Evolutionary conservation across 1,140 invertebrate genomes (phyloP), one percentile per base, ranked within the genome.

Genomic region (Ceratina japonica): DNA sequence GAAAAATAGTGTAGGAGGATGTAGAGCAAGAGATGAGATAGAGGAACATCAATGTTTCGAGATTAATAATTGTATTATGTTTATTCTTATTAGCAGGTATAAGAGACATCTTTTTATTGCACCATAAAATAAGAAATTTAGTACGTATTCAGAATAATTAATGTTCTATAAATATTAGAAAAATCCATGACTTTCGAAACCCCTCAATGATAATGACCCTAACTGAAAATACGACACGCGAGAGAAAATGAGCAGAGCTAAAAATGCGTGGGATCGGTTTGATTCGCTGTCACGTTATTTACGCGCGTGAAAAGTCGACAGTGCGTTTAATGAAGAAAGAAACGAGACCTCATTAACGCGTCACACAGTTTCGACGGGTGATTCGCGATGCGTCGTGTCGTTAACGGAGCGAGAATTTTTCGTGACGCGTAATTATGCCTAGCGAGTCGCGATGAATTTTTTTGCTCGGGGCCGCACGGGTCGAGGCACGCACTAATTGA

Each of bases 281-380:
- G 27, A 31, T 31, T 31, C 4, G 27, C 27, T 31, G 27, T 31
- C 27, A 31, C 27, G 27, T 31, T 31, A 31, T 31, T 31, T 31
- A 31, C 27, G 27, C 27, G 4, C 4, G 37, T 44, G 10, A 44
- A 44, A 44, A 44, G 37, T 7, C 49, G 44, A 64, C 22, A 49
- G 72, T 74, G 49, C 49, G 51, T 65, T 56, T 56, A 68, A 68
- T 66, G 52, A 13, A 73, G 22, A 51, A 61, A 52, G 15, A 20
- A 64, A 20, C 44, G n/a, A 13, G 44, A 20, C 10, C 75, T 77
- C 75, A 63, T 77, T 78, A 78, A 72, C 75, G 49, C 8, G 59
- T 18, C 49, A 63, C 59, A 66, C 51, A 64, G n/a, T 54, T 44
- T 3, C 10, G 22, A 59, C 4, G 37, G 37, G 37, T 44, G 22